These are phyloP conservation scores for Odocoileus virginianus DNA, from an alignment of 2,113 vertebrate genomes.

Conservation along the genomic window DNA sequence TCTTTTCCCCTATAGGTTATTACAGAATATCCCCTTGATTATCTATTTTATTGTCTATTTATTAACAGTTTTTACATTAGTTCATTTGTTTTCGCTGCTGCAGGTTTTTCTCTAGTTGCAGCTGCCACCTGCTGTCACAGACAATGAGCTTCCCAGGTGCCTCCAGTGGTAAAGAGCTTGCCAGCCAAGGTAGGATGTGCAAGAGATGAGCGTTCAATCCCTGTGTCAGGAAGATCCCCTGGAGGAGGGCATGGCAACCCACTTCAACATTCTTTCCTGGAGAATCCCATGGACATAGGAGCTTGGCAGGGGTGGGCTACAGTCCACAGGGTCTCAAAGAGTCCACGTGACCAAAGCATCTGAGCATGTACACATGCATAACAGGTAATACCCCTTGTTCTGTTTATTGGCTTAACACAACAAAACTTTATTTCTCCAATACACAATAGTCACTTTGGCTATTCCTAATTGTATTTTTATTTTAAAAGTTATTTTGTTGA, in stretches of 20 bases:
- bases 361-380: background rate
- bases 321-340: background rate
- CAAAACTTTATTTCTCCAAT: background rate
- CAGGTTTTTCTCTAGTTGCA: background rate
- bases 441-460: background rate
- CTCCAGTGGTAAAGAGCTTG: background rate
- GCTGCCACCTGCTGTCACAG: background rate
- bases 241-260: background rate
- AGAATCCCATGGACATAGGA: background rate
- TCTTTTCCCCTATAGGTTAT: background rate
- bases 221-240: background rate
- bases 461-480: background rate
- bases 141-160: background rate
- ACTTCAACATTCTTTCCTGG: background rate
- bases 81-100: background rate
- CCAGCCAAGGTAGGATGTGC: background rate
- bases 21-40: background rate
- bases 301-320: background rate
- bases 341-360: fast-evolving
- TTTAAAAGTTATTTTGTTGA: background rate
- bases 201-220: background rate
- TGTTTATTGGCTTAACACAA: background rate
- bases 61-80: background rate
- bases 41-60: background rate
- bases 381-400: background rate